Conservation (phyloP, 2,888 invertebrate genomes). For the Drosophila niveifrons region DNA sequence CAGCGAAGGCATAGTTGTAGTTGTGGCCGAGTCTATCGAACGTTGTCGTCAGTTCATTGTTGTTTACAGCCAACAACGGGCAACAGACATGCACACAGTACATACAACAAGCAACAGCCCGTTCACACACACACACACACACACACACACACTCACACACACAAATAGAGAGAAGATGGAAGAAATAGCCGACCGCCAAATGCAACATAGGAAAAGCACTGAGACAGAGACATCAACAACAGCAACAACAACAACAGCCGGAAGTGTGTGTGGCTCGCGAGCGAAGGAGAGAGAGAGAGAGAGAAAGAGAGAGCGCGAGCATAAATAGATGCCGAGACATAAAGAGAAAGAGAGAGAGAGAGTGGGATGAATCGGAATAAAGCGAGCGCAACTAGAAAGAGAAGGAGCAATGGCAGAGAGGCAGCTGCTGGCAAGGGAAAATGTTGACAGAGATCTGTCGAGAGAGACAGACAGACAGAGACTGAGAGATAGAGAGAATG, state of each 20-base stretch:
- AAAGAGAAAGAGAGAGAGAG: constrained; percentile 19
- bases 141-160: constrained; percentile 24
- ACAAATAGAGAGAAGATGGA: constrained; percentile 12
- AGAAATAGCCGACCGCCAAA: constrained; percentile 49
- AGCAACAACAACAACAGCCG: constrained; percentile 41
- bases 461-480: constrained; percentile 33
- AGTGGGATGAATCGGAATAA: constrained; percentile 11
- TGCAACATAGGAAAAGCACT: constrained; percentile 57
- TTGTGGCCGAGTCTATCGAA: constrained; percentile 43
- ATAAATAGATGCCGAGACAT: constrained; percentile 25
- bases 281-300: constrained; percentile 20
- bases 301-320: constrained; percentile 21
- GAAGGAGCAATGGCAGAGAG: constrained; percentile 19
- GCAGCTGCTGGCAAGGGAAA: constrained; percentile 27
- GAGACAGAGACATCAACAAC: constrained; percentile 59
- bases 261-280: constrained; percentile 54
- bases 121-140: constrained; percentile 18
- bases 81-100: constrained; percentile 20
- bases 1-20: constrained; percentile 31
- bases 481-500: constrained; percentile 22
- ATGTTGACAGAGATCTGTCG: constrained; percentile 63
- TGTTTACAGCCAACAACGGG: constrained; percentile 60
- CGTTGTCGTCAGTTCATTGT: constrained; percentile 63
- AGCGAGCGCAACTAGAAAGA: constrained; percentile 10
- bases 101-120: constrained; percentile 41